Conservation (phyloP, 2,888 invertebrate species). For the Orchesella flavescens region DNA sequence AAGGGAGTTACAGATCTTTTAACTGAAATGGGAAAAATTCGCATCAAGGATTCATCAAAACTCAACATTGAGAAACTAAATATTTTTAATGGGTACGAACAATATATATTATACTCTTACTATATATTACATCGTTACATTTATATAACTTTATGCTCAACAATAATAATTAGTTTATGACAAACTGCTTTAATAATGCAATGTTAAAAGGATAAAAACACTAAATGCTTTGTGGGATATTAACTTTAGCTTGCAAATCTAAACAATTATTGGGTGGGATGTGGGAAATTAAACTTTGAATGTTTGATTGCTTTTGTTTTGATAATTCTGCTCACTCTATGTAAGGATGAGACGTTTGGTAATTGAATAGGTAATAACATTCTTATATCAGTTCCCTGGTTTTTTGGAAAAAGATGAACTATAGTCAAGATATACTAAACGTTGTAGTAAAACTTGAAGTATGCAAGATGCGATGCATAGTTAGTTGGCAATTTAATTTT, state of each 20-base stretch:
- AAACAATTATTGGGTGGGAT: neutral
- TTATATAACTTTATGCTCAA: too few relatives aligned
- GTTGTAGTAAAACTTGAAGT: neutral
- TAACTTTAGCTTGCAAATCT: slow-evolving; percentile 1
- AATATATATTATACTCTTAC: neutral
- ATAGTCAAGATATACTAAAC: neutral
- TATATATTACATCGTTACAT: neutral
- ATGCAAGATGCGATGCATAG: too few relatives aligned
- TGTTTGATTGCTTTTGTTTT: slow-evolving; percentile 54
- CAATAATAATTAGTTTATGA: neutral
- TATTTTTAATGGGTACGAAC: slow-evolving; percentile 65
- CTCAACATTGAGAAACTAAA: slow-evolving; percentile 62
- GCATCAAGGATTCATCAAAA: slow-evolving; percentile 37
- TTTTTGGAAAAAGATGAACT: slow-evolving; percentile 13
- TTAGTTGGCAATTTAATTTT: too few relatives aligned
- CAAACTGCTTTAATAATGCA: neutral
- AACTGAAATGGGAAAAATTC: slow-evolving; percentile 41
- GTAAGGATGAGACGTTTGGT: slow-evolving; percentile 60
- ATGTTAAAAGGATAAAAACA: slow-evolving; percentile 6
- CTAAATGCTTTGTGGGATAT: slow-evolving; percentile 1
- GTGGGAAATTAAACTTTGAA: slow-evolving; percentile 32
- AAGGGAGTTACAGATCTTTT: slow-evolving; percentile 47
- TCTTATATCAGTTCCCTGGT: slow-evolving; percentile 39
- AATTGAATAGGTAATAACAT: slow-evolving; percentile 60
- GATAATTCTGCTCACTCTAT: slow-evolving; percentile 58